phyloP scores from a whole-genome alignment of 35 echinoderm and acorn worm genomes.

The Heliocidaris erythrogramma region DNA sequence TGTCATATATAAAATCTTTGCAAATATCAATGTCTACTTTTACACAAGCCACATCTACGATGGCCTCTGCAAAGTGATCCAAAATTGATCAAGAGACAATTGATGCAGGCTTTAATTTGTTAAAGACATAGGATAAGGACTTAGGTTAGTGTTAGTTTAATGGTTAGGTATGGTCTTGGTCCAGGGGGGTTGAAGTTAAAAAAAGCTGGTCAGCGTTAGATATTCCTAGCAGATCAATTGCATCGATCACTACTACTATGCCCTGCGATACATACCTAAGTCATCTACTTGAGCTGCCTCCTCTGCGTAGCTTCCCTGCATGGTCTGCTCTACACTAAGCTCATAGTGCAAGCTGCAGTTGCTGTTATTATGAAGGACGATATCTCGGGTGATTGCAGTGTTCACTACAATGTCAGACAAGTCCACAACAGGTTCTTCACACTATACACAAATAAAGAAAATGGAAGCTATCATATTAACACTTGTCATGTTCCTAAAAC shows the following conservation, averaged over 20 bases:
- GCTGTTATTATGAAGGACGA: slow-evolving; percentile 76
- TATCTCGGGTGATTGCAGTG: slow-evolving; percentile 68
- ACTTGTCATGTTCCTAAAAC: neutral
- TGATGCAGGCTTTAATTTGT: no score
- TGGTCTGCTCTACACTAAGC: slow-evolving; percentile 72
- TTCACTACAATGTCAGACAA: slow-evolving; percentile 62
- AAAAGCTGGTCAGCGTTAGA: no score
- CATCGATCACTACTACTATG: neutral
- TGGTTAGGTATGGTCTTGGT: no score
- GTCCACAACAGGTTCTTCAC: slow-evolving; percentile 62
- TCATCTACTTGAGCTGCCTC: slow-evolving; percentile 62
- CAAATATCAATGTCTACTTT: no score
- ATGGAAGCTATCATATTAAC: neutral
- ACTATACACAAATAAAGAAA: neutral
- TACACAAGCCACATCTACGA: no score
- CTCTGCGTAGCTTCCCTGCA: slow-evolving; percentile 82
- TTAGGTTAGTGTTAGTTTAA: no score
- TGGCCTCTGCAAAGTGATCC: no score
- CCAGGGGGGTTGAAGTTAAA: no score
- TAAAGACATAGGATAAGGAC: no score
- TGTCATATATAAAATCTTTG: no score
- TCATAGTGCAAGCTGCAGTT: slow-evolving; percentile 91
- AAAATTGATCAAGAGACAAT: no score
- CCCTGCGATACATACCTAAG: slow-evolving; percentile 48
- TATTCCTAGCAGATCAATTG: no score